These are phyloP conservation scores for Anadara kagoshimensis DNA, from an alignment of 1,140 invertebrate genomes.

Conservation along the genomic window DNA sequence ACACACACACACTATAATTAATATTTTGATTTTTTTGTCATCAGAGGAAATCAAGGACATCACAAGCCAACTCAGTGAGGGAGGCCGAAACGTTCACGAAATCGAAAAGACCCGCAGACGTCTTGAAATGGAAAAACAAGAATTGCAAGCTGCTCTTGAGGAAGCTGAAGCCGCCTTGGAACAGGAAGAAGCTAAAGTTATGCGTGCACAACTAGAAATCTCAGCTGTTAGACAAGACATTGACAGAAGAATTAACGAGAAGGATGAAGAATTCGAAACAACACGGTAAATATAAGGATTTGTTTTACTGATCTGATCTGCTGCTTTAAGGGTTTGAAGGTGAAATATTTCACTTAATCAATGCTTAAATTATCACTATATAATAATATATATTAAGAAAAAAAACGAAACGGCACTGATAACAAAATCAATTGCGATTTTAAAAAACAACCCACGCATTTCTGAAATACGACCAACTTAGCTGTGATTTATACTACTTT, in stretches of 20 bases:
- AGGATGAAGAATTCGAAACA: constrained; percentile 99
- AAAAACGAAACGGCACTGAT: not conserved
- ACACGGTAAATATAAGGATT: constrained; percentile 78
- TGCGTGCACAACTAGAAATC: constrained; percentile 96
- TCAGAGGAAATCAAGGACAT: constrained; percentile 97
- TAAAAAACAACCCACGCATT: not conserved
- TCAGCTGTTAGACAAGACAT: constrained; percentile 98
- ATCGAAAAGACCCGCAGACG: constrained; percentile 98
- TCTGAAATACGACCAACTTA: not conserved
- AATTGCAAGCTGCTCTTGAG: constrained; percentile 97
- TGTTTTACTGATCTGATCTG: not conserved
- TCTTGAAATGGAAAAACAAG: constrained; percentile 98
- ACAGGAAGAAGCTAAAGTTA: constrained; percentile 82
- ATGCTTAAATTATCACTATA: not conserved
- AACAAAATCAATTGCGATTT: not conserved
- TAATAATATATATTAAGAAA: not conserved
- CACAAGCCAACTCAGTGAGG: constrained; percentile 98
- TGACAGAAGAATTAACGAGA: constrained; percentile 97
- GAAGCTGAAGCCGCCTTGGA: constrained; percentile 99
- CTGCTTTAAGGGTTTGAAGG: not conserved
- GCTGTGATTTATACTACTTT: no score
- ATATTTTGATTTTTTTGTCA: constrained; percentile 30
- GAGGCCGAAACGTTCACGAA: constrained; percentile 93
- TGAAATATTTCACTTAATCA: not conserved
- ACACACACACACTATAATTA: no score